Evolutionary conservation across 2,113 vertebrate genomes (phyloP).

Genomic region (Campylomormyrus tamandua): DNA sequence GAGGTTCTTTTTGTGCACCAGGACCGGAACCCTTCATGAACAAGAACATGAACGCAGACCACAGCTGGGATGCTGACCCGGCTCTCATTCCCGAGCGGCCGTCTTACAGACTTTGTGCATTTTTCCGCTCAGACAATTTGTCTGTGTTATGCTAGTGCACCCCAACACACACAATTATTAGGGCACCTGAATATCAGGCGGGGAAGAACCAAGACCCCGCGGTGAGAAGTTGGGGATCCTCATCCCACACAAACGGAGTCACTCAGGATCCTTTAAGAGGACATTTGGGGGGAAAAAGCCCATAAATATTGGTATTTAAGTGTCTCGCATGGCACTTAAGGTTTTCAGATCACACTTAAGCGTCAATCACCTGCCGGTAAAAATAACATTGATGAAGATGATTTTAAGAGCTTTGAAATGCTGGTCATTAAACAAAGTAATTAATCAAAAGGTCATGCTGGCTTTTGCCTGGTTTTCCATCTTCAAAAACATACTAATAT

Average conservation of each 20-base stretch:
- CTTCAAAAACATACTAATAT: neutral
- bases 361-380: neutral
- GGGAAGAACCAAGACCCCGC: too few relatives aligned
- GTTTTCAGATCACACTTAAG: neutral
- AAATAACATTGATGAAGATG: neutral
- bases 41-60: neutral
- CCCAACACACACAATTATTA: neutral
- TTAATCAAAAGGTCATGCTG: neutral
- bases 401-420: neutral
- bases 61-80: neutral
- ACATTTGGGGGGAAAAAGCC: neutral
- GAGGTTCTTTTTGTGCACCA: neutral
- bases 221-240: neutral
- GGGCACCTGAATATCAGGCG: neutral
- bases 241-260: neutral
- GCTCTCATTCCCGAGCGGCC: neutral
- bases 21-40: neutral
- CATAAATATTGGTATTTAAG: neutral
- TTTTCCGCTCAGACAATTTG: neutral
- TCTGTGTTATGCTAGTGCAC: neutral
- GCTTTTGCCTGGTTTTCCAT: neutral
- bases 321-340: neutral
- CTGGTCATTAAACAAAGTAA: neutral
- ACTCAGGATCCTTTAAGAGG: neutral
- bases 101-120: neutral